Base-by-base conservation (phyloP, 2,113 vertebrate genomes). In the Ardeotis arabs region DNA sequence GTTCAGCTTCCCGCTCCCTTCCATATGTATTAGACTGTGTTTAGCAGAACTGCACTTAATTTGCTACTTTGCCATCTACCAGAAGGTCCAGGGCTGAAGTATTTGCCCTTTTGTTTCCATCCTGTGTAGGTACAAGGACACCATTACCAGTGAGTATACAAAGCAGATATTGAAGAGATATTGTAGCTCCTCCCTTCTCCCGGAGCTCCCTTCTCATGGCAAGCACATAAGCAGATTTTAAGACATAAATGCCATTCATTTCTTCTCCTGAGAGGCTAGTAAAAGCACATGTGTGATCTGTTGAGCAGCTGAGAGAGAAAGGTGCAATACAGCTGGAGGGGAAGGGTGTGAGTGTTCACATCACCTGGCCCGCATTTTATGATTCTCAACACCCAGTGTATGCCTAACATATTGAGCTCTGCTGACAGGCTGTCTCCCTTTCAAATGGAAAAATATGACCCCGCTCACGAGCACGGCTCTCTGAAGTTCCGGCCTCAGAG, bases 371-470 rank as follows among this genome's bases (percentile, higher is more conserved):
- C 73, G 78, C 28, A n/a, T 76, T 85, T 85, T 80, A 45, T 1
- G 0, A 29, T 90, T 83, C 90, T 77, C 52, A 82, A 28, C 21
- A 31, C 33, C 60, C 62, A 64, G 11, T 33, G 39, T 39, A 56
- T 53, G 49, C 58, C 25, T 85, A 39, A 59, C 45, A 76, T 12
- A 15, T 10, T 70, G 50, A 91, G 55, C 75, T 83, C 55, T 90
- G 37, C 87, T 94, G 82, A 58, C 55, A 85, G 37, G 20, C 82
- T 93, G 39, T 47, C 66, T 83, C 39, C n/a, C 55, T 96, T 95
- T 87, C 63, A 91, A 79, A 73, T 55, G 63, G 67, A 85, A 96
- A 94, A 88, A 77, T 74, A 85, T 52, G 87, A 92, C 64, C 82
- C 50, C 28, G 23, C 45, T 82, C 7, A 0, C 5, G 23, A 59